Evolutionary conservation across 2,888 invertebrate genomes (phyloP).

Genomic region (Tachina fera): DNA sequence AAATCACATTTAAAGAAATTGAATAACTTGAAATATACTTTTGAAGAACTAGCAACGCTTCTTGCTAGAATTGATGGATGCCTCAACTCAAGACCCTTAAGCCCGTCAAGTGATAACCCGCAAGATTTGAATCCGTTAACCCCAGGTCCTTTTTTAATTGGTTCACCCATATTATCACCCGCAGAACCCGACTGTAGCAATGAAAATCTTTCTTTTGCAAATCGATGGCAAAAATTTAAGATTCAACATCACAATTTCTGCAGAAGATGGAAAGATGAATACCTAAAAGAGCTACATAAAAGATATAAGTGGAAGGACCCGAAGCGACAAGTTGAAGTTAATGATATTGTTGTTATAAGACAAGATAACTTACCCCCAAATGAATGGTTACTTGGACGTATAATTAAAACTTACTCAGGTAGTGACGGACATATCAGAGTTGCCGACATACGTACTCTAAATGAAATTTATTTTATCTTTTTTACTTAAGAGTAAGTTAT

Average conservation of each 20-base stretch:
- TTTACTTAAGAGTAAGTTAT: too few relatives aligned
- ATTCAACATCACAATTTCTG: constrained; percentile 10
- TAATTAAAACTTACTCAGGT: too few relatives aligned
- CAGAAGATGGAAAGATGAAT: constrained; percentile 16
- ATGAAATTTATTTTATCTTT: too few relatives aligned
- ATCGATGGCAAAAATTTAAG: not conserved
- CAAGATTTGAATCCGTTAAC: constrained; percentile 14
- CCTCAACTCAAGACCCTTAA: constrained; percentile 41
- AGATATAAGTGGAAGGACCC: too few relatives aligned
- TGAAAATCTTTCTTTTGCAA: constrained; percentile 19
- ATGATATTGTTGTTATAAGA: too few relatives aligned
- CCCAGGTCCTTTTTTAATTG: constrained; percentile 35
- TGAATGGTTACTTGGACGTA: too few relatives aligned
- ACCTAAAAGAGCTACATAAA: constrained; percentile 14
- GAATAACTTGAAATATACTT: not conserved
- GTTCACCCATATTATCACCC: constrained; percentile 10
- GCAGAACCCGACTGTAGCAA: constrained; percentile 11
- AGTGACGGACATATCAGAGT: too few relatives aligned
- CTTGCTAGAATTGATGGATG: constrained; percentile 42
- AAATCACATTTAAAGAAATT: constrained; percentile 1
- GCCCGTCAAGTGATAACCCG: too few relatives aligned
- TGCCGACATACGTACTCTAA: too few relatives aligned
- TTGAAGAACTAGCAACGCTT: constrained; percentile 18
- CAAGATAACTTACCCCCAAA: too few relatives aligned
- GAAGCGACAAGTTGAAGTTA: too few relatives aligned